Base-by-base conservation (phyloP, 2,888 invertebrate species). In the Cryptocephalus primarius region DNA sequence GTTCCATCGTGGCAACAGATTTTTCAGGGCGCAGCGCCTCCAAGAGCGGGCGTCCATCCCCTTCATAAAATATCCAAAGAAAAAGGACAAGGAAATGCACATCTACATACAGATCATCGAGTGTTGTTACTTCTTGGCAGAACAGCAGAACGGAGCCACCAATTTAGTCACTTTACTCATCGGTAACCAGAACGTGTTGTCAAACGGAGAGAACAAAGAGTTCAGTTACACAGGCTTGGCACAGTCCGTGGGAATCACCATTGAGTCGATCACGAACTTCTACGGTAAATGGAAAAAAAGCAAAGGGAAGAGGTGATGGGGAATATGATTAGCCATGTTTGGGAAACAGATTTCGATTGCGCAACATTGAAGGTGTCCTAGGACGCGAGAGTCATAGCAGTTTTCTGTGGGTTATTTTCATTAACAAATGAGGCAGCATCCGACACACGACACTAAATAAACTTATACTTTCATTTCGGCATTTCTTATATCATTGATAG, bases 1-100 rank as follows among this genome's bases (percentile, higher is more conserved):
- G 65, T 81, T 94, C 54, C 82, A 84, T 55, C 82, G 83, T 52
- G 94, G 94, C 9, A 91, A 90, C 58, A 78, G 92, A 53, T 92
- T 85, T 67, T 75, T 94, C 60, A 78, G 91, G 55, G 85, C 91
- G 0, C 94, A 94, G 70, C 80, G 90, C 14, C 82, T 85, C 12
- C 85, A 87, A 49, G 93, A 95, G 69, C 78, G 82, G 31, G 74
- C 83, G 42, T 75, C 85, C 1, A 71, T 89, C 32, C 83, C 82
- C 0, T 74, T 81, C 48, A 77, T 86, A 42, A 85, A 85, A 70
- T 80, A 83, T 56, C 82, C 87, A n/a, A 82, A 82, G 63, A 82
- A 85, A 60, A 82, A 83, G 63, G 85, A 85, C 70, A 83, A 74
- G 68, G 76, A 83, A 53, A 76, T 79, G 34, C 83, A 82, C 75